These are phyloP conservation scores for Halictus ligatus DNA, from an alignment of 2,888 invertebrate genomes.

Conservation along the genomic window DNA sequence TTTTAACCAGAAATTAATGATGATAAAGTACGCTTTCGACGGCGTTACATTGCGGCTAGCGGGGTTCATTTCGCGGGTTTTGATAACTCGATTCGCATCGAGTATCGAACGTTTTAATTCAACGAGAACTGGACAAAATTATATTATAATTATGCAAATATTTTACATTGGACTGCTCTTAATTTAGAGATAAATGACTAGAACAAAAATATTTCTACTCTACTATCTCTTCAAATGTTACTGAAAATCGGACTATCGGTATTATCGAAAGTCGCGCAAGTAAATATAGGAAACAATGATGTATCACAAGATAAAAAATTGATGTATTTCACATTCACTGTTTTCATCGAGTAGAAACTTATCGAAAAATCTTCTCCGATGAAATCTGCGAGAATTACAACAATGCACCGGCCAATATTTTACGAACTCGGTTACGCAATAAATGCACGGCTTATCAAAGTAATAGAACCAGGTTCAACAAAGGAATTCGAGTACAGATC, in stretches of 20 bases:
- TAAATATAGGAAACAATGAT: neutral
- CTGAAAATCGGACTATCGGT: no score
- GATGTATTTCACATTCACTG: neutral
- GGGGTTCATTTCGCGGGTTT: neutral
- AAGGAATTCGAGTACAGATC: neutral
- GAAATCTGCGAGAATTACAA: neutral
- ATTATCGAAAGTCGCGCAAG: no score
- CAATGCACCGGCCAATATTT: neutral
- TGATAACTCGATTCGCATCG: neutral
- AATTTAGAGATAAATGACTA: no score
- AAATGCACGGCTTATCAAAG: neutral
- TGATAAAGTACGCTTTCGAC: slow-evolving; percentile 21
- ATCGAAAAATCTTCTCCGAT: neutral
- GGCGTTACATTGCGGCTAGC: neutral
- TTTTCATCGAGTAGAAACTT: neutral
- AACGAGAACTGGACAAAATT: neutral
- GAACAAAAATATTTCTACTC: no score
- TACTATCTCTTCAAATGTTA: no score
- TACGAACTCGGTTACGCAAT: neutral
- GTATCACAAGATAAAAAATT: neutral
- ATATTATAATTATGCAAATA: neutral
- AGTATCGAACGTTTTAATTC: neutral
- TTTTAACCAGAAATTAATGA: slow-evolving; percentile 37
- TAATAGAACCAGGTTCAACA: neutral
- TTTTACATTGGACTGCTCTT: neutral